phyloP scores from a whole-genome alignment of 2,113 vertebrate genomes.

The Pterophyllum scalare region DNA sequence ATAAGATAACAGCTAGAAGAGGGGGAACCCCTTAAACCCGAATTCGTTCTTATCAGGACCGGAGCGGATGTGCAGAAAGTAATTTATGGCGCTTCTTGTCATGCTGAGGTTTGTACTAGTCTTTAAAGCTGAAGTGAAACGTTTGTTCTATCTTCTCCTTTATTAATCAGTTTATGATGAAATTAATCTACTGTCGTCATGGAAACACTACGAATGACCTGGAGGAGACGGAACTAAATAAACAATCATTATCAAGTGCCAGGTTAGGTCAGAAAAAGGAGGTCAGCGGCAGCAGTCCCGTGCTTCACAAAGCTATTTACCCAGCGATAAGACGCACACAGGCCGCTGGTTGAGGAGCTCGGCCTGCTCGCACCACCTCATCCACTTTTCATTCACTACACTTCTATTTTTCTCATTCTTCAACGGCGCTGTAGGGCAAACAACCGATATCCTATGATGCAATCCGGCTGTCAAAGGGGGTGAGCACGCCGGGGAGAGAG shows the following conservation, averaged over 20 bases:
- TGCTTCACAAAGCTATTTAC: slow-evolving; percentile 11
- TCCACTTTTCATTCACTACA: slow-evolving; percentile 11
- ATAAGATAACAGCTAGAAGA: slow-evolving; percentile 5
- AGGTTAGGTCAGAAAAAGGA: not conserved
- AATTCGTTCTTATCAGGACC: slow-evolving; percentile 3
- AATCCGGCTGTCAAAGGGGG: slow-evolving; percentile 35
- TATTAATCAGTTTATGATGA: slow-evolving; percentile 1
- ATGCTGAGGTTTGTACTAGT: not conserved
- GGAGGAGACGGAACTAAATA: not conserved
- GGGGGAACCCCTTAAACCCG: not conserved
- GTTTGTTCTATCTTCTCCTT: slow-evolving; percentile 9
- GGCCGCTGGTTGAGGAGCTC: not conserved
- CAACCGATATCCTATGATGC: slow-evolving; percentile 41
- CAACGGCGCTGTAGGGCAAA: slow-evolving; percentile 25
- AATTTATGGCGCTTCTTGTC: not conserved
- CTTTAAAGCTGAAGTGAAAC: not conserved
- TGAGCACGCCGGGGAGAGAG: not conserved
- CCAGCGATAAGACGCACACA: slow-evolving; percentile 22
- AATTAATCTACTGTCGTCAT: not conserved
- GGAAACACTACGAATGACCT: not conserved
- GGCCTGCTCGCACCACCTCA: not conserved
- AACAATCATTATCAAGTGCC: slow-evolving; percentile 7
- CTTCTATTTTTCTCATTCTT: not conserved
- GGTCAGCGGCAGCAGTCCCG: not conserved
- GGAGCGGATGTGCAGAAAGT: slow-evolving; percentile 11